Evolutionary conservation across 2,113 vertebrate species (phyloP), one percentile per base, ranked within the genome.

Genomic region (Peucedramus taeniatus): DNA sequence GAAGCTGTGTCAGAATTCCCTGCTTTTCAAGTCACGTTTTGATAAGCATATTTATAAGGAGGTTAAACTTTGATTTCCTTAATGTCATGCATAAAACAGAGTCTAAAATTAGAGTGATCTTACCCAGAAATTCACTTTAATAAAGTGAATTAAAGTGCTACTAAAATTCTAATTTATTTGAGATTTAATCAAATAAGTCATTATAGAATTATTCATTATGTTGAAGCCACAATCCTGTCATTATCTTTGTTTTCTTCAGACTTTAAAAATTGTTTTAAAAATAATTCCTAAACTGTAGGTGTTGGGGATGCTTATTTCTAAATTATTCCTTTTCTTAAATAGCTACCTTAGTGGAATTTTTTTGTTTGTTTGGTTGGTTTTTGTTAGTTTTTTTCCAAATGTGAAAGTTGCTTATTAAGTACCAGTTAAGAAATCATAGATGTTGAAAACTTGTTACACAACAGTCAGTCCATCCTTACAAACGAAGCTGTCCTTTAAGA

Each of bases 81-180:
- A 74, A 80, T 42, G 16, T 53, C 23, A 47, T 54, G 27, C 20
- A 82, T 61, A 92, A 91, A 88, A 2, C 3, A 60, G 89, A 72
- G 31, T 71, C 91, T 83, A 79, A 92, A 90, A 78, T 28, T 5
- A 64, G 13, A 15, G 35, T 83, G 47, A 49, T 75, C 86, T 95
- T 93, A 86, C 51, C 16, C 18, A 90, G n/a, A 95, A 94, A 96
- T n/a, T n/a, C 11, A 65, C 24, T 82, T 78, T 91, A 93, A 77
- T 81, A 86, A 94, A 47, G 13, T n/a, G n/a, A n/a, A n/a, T n/a
- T n/a, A n/a, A n/a, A 90, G 68, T 71, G 30, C 1, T 87, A 83
- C 47, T 84, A 24, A 75, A 65, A 80, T 74, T 70, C 30, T 70
- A 79, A 91, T 87, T 61, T 39, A 64, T 87, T 87, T 75, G 54